These are phyloP conservation scores for Drusus annulatus DNA, from an alignment of 1,140 invertebrate genomes.

Conservation along the genomic window DNA sequence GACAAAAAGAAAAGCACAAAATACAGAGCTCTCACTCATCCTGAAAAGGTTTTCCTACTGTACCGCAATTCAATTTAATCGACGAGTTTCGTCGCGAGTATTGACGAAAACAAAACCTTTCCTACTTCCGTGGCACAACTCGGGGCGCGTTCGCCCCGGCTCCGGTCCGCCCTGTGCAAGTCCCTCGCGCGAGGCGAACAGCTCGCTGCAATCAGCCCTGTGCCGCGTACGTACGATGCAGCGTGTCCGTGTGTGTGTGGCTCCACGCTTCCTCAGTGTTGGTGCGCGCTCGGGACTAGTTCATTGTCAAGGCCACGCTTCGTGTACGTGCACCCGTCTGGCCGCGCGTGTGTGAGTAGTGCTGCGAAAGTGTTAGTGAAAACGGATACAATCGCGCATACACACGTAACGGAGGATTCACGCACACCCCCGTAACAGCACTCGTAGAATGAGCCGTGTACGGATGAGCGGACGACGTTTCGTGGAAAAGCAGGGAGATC, in stretches of 20 bases:
- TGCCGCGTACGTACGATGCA: background rate
- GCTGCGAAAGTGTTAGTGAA: background rate
- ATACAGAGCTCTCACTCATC: too few species aligned
- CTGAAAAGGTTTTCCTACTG: too few species aligned
- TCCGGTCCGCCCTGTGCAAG: too few species aligned
- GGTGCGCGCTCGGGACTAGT: constrained; percentile 47
- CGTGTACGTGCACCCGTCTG: constrained; percentile 16
- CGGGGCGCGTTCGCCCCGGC: too few species aligned
- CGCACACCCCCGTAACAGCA: background rate
- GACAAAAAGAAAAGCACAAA: too few species aligned
- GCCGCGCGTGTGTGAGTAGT: constrained; percentile 4
- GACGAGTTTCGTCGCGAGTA: too few species aligned
- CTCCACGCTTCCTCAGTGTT: background rate
- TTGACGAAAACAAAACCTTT: too few species aligned
- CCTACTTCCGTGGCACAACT: too few species aligned
- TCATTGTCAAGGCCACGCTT: constrained; percentile 55
- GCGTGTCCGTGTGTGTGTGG: constrained; percentile 27
- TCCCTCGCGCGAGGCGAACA: background rate
- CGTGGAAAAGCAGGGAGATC: constrained; percentile 1
- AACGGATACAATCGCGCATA: constrained; percentile 4
- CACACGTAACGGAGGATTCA: background rate
- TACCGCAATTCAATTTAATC: too few species aligned
- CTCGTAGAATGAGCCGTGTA: background rate
- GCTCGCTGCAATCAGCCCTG: constrained; percentile 2
- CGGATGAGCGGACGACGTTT: constrained; percentile 29